Evolutionary conservation across 2,113 vertebrate genomes (phyloP), one percentile per base, ranked within the genome.

Genomic region (Neodontobutis hainanensis): DNA sequence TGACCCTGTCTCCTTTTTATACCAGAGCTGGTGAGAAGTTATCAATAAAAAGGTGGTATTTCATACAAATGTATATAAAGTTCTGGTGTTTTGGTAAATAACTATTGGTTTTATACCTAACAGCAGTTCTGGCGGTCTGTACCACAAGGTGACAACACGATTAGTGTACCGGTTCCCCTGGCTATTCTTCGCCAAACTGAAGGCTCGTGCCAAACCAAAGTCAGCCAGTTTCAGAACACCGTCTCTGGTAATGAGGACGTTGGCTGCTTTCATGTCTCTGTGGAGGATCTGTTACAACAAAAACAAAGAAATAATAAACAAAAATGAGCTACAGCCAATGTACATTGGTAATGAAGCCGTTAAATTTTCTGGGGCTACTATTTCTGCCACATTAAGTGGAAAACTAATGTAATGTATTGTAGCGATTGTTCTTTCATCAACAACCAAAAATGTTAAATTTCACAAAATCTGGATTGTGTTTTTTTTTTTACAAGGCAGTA

Each of bases 151-250:
- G 64, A 99, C 97, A 68, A 99, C 97, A 0, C 97, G 93, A 88
- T 99, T 99, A 78, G 97, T 99, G 78, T 99, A 99, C 70, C 95
- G 96, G 87, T 99, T 99, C 0, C 96, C 96, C 85, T 99, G 97
- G 86, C 96, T 98, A 85, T 98, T 99, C 77, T 99, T 99, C 1
- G 97, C 96, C 73, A 99, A 89, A 78, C 97, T 99, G 84, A 99
- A 99, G 38, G 97, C 97, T 71, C 97, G 92, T 14, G 97, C 97
- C 83, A 99, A 77, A 11, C 97, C 97, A 12, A 99, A 99, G 83
- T 99, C 97, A 0, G 97, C 97, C 65, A 99, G 91, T 85, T 99
- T 99, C 78, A 99, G 90, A 32, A 99, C 96, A 0, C 97, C 97
- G 0, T 99, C 97, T 32, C 96, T 92, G 0, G 97, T 99, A 85